phyloP scores from a whole-genome alignment of 1,140 invertebrate genomes.

The Drosophila ercepeae region DNA sequence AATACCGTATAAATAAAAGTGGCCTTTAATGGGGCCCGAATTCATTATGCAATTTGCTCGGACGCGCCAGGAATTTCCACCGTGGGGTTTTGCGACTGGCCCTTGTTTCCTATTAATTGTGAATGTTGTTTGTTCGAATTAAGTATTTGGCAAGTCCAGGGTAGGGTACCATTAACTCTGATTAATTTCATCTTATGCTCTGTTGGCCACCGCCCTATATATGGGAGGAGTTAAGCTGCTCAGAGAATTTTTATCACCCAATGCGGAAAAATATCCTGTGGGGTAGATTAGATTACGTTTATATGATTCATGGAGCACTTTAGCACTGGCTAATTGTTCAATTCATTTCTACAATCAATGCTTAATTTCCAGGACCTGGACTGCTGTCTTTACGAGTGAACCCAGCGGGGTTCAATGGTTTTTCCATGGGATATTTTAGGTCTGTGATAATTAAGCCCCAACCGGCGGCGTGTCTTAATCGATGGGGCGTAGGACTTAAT shows the following conservation, averaged over 20 bases:
- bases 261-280: constrained; percentile 3
- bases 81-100: constrained; percentile 4
- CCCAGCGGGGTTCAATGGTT: constrained; percentile 25
- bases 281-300: neutral
- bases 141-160: constrained; percentile 25
- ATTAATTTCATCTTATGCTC: constrained; percentile 68
- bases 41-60: constrained; percentile 48
- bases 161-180: constrained; percentile 58
- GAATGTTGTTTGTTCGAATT: constrained; percentile 30
- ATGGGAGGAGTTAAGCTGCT: constrained; percentile 20
- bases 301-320: constrained; percentile 37
- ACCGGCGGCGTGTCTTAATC: neutral
- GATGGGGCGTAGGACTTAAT: constrained; percentile 52
- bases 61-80: constrained; percentile 29
- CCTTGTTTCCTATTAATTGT: constrained; percentile 65
- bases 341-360: constrained; percentile 28
- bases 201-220: neutral
- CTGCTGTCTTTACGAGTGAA: neutral
- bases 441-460: constrained; percentile 18
- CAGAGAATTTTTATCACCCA: constrained; percentile 24
- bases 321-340: constrained; percentile 19
- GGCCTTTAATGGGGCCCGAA: constrained; percentile 48
- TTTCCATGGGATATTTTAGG: constrained; percentile 1
- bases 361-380: neutral
- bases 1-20: constrained; percentile 68